Evolutionary conservation across 2,888 invertebrate species (phyloP).

Genomic region (Sipunculus nudus): DNA sequence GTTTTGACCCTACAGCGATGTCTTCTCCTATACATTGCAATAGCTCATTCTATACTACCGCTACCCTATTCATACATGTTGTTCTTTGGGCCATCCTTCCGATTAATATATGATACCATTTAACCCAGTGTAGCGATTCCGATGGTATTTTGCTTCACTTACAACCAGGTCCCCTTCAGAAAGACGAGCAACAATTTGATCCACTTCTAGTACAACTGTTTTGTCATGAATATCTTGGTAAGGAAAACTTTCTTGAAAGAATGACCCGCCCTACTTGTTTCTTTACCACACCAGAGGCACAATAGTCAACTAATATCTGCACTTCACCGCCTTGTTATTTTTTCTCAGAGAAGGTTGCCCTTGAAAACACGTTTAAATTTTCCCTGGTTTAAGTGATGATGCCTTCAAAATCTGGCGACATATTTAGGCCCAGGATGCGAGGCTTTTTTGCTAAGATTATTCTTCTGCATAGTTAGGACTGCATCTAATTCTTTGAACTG

Average conservation of each 20-base stretch:
- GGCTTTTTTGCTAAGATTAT: constrained; percentile 1
- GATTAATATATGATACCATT: constrained; percentile 14
- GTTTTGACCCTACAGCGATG: constrained; percentile 25
- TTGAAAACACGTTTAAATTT: constrained; percentile 13
- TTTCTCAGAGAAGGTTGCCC: constrained; percentile 1
- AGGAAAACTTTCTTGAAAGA: constrained; percentile 18
- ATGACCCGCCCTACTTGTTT: constrained; percentile 17
- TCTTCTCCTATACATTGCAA: constrained; percentile 26
- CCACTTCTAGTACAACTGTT: constrained; percentile 16
- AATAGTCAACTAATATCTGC: constrained; percentile 7
- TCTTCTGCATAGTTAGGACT: neutral
- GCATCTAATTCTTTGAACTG: constrained; percentile 2
- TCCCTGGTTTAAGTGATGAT: constrained; percentile 18
- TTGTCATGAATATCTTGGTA: constrained; percentile 18
- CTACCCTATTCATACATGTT: constrained; percentile 19
- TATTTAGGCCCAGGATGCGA: constrained; percentile 14
- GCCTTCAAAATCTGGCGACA: constrained; percentile 14
- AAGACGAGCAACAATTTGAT: constrained; percentile 23
- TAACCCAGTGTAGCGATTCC: constrained; percentile 27
- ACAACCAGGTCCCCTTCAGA: constrained; percentile 22
- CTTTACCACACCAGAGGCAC: too few species aligned
- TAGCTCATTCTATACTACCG: constrained; percentile 26
- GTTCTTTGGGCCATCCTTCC: constrained; percentile 7
- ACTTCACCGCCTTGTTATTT: neutral
- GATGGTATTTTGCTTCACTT: constrained; percentile 22